Evolutionary conservation across 2,113 vertebrate genomes (phyloP), one percentile per base, ranked within the genome.

Genomic region (Pantherophis guttatus): DNA sequence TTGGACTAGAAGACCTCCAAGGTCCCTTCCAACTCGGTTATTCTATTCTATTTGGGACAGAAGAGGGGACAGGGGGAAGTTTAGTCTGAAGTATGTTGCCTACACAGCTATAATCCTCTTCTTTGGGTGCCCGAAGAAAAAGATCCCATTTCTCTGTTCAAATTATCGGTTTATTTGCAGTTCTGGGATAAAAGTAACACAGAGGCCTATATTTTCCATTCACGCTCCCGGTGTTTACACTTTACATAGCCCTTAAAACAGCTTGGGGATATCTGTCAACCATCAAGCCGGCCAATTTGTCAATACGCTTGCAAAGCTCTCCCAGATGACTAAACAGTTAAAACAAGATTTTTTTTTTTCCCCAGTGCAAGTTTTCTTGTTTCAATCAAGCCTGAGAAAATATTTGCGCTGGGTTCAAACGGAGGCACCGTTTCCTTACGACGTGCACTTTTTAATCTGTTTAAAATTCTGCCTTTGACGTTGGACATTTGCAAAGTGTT

Each of bases 381-480:
- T n/a, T 70, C n/a, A 70, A 70, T n/a, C 62, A 57, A 6, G 48
- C 75, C 48, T 9, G 91, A 9, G n/a, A 19, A 87, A 88, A 95
- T 54, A 95, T 93, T 90, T 81, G 54, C 87, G 58, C 58, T 50
- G 23, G 1, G 7, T 90, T 95, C 95, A 85, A 95, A 95, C 86
- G 93, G 52, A 0, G 1, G 26, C 62, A 1, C 29, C 5, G 1
- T 70, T 70, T 70, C 29, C 62, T n/a, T n/a, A 4, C 12, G 0
- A 1, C 9, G 4, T 2, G 11, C 26, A 5, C 4, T 11, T 3
- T 0, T 0, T 50, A 6, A 1, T 90, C 62, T 90, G 54, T 94
- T 94, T 94, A 93, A 90, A 93, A 96, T 90, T 89, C 90, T 94
- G 96, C 96, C 96, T 95, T 91, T 93, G 93, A 81, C 93, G 90